Conservation (phyloP, 1,140 invertebrate species). For the Tetragonula clypearis region DNA sequence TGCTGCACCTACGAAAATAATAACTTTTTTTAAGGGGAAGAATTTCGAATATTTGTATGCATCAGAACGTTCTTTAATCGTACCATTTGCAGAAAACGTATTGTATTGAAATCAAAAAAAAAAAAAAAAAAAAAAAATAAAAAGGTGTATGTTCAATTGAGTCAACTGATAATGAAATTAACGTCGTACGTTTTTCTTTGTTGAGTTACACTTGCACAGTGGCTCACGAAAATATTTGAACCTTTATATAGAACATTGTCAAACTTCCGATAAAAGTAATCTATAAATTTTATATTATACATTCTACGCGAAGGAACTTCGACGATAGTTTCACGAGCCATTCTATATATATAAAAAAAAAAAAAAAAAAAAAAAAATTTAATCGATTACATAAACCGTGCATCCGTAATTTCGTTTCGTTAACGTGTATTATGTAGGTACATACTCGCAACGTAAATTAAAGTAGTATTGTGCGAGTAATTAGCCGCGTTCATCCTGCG, state of each 20-base stretch:
- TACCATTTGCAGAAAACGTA: no score
- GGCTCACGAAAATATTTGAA: no score
- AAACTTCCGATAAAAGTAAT: no score
- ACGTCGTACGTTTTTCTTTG: no score
- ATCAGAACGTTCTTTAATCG: no score
- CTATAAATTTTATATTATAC: not conserved
- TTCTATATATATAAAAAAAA: not conserved
- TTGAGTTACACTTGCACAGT: no score
- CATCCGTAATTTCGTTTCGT: not conserved
- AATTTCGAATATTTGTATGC: not conserved
- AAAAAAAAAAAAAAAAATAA: no score
- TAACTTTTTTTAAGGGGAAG: not conserved
- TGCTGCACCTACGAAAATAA: not conserved
- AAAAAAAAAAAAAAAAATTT: not conserved
- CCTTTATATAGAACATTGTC: no score
- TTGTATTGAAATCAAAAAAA: no score
- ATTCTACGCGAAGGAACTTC: not conserved
- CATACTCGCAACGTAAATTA: not conserved
- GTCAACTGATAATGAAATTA: no score
- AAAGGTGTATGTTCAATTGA: no score
- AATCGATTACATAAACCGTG: not conserved
- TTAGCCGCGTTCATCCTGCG: conserved; percentile 4
- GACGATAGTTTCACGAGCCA: not conserved
- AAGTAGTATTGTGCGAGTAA: not conserved
- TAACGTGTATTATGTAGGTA: not conserved